phyloP scores from a whole-genome alignment of 2,888 invertebrate species.

The Unio pictorum region DNA sequence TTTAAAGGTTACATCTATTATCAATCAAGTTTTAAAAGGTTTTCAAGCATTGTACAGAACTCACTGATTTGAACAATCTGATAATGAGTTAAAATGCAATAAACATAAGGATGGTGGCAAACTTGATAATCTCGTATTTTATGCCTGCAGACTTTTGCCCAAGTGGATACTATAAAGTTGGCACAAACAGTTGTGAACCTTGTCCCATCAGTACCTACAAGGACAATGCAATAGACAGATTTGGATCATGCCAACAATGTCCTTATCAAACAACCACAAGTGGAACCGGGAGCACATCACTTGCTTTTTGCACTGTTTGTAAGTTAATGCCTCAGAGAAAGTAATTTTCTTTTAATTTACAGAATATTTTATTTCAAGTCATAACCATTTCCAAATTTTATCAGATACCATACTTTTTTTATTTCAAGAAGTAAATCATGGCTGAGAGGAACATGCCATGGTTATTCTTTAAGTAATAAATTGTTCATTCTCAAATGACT shows the following conservation, averaged over 20 bases:
- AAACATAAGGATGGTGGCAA: no score
- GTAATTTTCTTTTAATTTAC: no score
- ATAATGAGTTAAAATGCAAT: no score
- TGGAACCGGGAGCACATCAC: constrained; percentile 12
- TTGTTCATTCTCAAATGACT: no score
- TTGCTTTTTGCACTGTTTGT: constrained; percentile 32
- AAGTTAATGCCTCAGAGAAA: constrained; percentile 12
- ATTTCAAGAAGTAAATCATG: neutral
- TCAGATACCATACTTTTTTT: no score
- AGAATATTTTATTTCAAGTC: no score
- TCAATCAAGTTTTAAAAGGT: no score
- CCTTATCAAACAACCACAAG: constrained; percentile 26
- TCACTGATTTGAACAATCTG: no score
- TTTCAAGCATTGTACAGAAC: no score
- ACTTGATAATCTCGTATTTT: no score
- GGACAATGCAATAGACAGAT: constrained; percentile 27
- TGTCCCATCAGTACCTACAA: constrained; percentile 34
- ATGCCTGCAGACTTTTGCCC: constrained; percentile 73
- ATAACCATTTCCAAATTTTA: no score
- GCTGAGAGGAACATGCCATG: constrained; percentile 32
- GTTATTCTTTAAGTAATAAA: constrained; percentile 22
- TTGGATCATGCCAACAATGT: constrained; percentile 31
- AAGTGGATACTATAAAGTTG: constrained; percentile 52
- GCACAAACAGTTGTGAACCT: constrained; percentile 46
- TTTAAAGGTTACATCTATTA: no score